Conservation (phyloP, 1,140 invertebrate species). For the Drosophila lacteicornis region DNA sequence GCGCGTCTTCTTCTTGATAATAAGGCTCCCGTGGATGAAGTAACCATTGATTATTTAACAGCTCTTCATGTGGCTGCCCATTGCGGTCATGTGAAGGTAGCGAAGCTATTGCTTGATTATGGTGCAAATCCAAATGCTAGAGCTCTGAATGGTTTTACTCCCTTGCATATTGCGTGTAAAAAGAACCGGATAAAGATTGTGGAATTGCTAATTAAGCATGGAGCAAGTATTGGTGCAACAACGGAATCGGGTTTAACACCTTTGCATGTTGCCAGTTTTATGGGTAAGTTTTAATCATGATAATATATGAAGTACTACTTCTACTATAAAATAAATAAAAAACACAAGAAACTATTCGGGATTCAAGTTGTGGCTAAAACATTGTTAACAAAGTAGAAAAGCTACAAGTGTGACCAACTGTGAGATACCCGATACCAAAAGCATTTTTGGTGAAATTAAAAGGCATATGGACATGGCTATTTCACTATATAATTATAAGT, state of each 20-base stretch:
- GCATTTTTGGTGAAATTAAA: too few relatives aligned
- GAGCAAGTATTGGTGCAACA: conserved; percentile 91
- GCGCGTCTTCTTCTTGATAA: conserved; percentile 96
- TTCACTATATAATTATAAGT: too few relatives aligned
- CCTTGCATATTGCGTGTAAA: conserved; percentile 99
- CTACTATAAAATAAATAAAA: too few relatives aligned
- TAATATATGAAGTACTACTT: background rate
- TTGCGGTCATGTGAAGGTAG: conserved; percentile 96
- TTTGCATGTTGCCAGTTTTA: conserved; percentile 98
- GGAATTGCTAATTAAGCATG: conserved; percentile 96
- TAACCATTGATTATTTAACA: conserved; percentile 98
- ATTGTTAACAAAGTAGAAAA: too few relatives aligned
- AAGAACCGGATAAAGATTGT: conserved; percentile 99
- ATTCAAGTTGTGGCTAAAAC: too few relatives aligned
- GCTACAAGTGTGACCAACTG: too few relatives aligned
- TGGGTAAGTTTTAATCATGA: conserved; percentile 87
- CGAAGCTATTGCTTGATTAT: conserved; percentile 95
- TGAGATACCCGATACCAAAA: too few relatives aligned
- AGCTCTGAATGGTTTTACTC: conserved; percentile 99
- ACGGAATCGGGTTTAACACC: conserved; percentile 95
- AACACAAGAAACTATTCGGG: too few relatives aligned
- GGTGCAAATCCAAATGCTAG: conserved; percentile 98
- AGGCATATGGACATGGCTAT: too few relatives aligned
- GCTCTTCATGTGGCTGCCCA: conserved; percentile 98
- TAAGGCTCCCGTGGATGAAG: conserved; percentile 98